These are phyloP conservation scores for Plutella xylostella DNA, from an alignment of 2,888 invertebrate genomes.

Conservation along the genomic window DNA sequence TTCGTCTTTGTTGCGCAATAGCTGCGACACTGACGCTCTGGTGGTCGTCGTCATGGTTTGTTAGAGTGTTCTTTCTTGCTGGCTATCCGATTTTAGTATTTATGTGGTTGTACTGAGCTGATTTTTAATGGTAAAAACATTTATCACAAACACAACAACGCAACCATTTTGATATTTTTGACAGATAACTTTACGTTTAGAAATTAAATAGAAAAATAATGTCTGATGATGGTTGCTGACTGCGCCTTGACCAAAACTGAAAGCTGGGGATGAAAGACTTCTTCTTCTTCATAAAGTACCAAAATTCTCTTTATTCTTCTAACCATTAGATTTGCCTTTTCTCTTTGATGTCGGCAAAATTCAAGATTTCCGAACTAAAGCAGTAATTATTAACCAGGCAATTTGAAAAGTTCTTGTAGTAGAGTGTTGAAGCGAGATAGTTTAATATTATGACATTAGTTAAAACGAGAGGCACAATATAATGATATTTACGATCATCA, in stretches of 20 bases:
- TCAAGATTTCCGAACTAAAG: conserved; percentile 1
- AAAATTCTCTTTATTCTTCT: too few relatives aligned
- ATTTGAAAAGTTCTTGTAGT: not conserved
- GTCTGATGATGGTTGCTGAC: too few relatives aligned
- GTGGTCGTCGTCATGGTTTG: conserved; percentile 42
- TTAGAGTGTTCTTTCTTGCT: too few relatives aligned
- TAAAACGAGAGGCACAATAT: not conserved
- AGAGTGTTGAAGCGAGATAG: not conserved
- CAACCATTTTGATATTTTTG: not conserved
- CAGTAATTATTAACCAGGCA: not conserved
- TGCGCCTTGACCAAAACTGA: too few relatives aligned
- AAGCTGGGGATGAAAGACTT: too few relatives aligned
- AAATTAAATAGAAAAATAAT: too few relatives aligned
- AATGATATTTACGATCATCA: not conserved
- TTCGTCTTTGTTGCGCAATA: conserved; percentile 74
- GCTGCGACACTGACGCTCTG: conserved; percentile 76
- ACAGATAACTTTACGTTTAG: too few relatives aligned
- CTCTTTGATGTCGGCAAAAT: too few relatives aligned
- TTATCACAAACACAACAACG: not conserved
- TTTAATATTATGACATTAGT: not conserved
- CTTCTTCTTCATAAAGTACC: too few relatives aligned
- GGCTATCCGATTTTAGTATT: not conserved
- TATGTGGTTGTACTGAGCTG: not conserved
- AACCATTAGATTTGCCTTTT: too few relatives aligned
- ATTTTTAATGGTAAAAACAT: not conserved